phyloP scores from a whole-genome alignment of 2,797 vertebrate species.

The Danio choprae region DNA sequence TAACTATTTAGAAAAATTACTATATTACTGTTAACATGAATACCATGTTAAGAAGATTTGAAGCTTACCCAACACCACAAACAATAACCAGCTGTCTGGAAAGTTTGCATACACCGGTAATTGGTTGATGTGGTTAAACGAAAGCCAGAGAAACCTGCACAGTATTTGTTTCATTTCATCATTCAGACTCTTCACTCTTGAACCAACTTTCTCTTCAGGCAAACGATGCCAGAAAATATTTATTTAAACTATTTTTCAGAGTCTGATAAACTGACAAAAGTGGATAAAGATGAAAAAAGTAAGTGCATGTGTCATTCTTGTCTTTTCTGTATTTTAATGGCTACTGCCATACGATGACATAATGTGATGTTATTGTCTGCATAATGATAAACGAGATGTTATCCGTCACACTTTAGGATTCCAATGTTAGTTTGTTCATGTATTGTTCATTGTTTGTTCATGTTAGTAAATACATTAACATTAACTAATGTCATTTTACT shows the following conservation, averaged over 20 bases:
- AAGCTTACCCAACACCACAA: background rate
- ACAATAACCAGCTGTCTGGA: background rate
- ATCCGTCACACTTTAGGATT: too few species aligned
- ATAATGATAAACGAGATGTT: too few species aligned
- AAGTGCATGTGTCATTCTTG: background rate
- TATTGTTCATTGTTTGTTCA: too few species aligned
- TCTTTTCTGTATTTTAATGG: background rate
- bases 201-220: background rate
- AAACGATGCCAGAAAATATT: background rate
- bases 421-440: too few species aligned
- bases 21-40: background rate
- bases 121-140: background rate
- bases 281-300: background rate
- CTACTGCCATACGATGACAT: background rate
- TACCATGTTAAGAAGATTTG: background rate
- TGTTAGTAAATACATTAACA: too few species aligned
- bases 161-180: background rate
- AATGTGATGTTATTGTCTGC: background rate
- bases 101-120: background rate
- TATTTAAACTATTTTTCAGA: background rate
- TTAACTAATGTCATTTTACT: too few species aligned
- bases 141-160: background rate
- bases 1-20: too few species aligned
- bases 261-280: background rate
- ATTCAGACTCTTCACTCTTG: background rate